Evolutionary conservation across 2,797 vertebrate species (phyloP).

Genomic region (Pangasius larnaudii): DNA sequence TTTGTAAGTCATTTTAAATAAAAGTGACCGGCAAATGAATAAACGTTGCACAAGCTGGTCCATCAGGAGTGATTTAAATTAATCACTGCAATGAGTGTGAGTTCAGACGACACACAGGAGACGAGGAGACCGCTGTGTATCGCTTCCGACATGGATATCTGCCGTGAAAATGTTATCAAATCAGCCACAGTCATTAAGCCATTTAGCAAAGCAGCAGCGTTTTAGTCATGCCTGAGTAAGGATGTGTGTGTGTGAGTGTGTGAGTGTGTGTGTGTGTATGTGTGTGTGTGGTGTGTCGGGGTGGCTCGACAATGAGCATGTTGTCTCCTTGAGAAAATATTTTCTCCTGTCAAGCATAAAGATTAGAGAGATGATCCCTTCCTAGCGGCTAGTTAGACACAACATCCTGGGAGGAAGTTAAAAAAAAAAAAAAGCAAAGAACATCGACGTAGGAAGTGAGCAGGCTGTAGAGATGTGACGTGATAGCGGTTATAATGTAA

Average conservation of each 20-base stretch:
- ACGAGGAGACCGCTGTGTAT: background rate
- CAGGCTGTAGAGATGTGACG: background rate
- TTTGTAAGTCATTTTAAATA: slow-evolving; percentile 15
- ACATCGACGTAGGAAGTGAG: slow-evolving; percentile 8
- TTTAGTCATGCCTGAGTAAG: slow-evolving; percentile 40
- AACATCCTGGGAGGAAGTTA: slow-evolving; percentile 44
- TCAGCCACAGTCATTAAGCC: slow-evolving; percentile 37
- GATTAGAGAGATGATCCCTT: slow-evolving; percentile 28
- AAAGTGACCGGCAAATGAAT: slow-evolving; percentile 9
- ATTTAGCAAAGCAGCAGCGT: slow-evolving; percentile 21
- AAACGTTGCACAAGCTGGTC: slow-evolving; percentile 4
- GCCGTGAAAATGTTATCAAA: slow-evolving; percentile 33
- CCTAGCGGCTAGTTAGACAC: slow-evolving; percentile 33
- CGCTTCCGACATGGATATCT: slow-evolving; percentile 18
- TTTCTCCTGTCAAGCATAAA: slow-evolving; percentile 26
- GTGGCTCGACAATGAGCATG: slow-evolving; percentile 20
- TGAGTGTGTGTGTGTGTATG: background rate
- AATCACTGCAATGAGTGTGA: background rate
- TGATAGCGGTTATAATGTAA: background rate
- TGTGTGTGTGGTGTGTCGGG: background rate
- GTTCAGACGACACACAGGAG: background rate
- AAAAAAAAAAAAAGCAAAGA: slow-evolving; percentile 12
- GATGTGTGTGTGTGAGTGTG: slow-evolving; percentile 22
- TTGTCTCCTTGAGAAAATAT: slow-evolving; percentile 34
- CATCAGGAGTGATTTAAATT: slow-evolving; percentile 21